These are phyloP conservation scores for Solen grandis DNA, from an alignment of 1,140 invertebrate species.

Conservation along the genomic window DNA sequence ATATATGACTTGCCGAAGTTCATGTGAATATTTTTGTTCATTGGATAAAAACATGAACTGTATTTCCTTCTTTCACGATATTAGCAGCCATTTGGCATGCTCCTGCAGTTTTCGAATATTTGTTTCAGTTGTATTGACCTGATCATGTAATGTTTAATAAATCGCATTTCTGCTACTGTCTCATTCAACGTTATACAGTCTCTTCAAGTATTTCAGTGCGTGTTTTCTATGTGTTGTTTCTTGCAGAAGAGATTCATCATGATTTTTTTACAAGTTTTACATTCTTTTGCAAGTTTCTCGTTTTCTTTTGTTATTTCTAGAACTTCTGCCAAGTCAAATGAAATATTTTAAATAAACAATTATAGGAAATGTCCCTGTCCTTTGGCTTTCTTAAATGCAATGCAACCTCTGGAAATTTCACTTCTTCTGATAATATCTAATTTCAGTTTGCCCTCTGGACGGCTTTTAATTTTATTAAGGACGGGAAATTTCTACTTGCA, in stretches of 20 bases:
- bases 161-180: too few species aligned
- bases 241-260: neutral
- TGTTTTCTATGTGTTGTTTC: neutral
- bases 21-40: too few species aligned
- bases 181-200: too few species aligned
- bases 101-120: neutral
- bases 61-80: neutral
- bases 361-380: neutral
- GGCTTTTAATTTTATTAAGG: constrained; percentile 1
- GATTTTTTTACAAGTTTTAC: neutral
- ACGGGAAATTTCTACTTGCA: neutral
- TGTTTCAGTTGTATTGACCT: too few species aligned
- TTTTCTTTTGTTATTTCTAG: neutral
- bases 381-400: neutral
- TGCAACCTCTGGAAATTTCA: neutral
- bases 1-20: too few species aligned
- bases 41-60: neutral
- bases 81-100: constrained; percentile 2
- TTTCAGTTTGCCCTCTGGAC: neutral
- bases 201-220: too few species aligned
- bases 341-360: constrained; percentile 9
- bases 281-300: neutral
- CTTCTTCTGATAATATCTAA: neutral
- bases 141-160: too few species aligned
- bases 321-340: neutral